Conservation (phyloP, 2,888 invertebrate species). For the Mythimna vitellina region DNA sequence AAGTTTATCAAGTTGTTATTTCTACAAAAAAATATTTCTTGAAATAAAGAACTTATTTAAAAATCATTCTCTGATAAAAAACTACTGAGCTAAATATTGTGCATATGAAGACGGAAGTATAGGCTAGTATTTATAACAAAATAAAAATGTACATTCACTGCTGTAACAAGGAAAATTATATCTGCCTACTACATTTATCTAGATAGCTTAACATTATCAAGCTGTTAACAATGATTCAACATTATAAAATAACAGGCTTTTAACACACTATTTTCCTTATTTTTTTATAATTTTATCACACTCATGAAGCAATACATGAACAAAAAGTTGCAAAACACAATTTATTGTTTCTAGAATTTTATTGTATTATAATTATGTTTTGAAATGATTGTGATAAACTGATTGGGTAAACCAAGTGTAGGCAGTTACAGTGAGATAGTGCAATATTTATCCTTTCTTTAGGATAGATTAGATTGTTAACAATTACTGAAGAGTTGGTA, state of each 20-base stretch:
- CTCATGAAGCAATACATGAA: slow-evolving; percentile 11
- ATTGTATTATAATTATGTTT: background rate
- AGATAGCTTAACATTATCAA: slow-evolving; percentile 20
- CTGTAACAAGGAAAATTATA: slow-evolving; percentile 9
- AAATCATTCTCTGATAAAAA: too few relatives aligned
- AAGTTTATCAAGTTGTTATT: too few relatives aligned
- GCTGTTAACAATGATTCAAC: slow-evolving; percentile 19
- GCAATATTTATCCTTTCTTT: background rate
- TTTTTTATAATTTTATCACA: slow-evolving; percentile 19
- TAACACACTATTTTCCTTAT: slow-evolving; percentile 24
- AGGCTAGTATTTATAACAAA: background rate
- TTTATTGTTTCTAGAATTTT: background rate
- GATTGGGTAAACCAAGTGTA: background rate
- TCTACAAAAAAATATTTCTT: too few relatives aligned
- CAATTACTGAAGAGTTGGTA: background rate
- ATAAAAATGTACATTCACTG: background rate
- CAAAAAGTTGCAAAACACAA: slow-evolving; percentile 9
- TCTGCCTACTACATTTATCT: slow-evolving; percentile 10
- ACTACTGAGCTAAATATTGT: too few relatives aligned
- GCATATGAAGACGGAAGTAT: too few relatives aligned
- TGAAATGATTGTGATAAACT: slow-evolving; percentile 1
- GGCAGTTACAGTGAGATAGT: background rate
- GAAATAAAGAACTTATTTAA: too few relatives aligned
- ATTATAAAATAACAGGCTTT: slow-evolving; percentile 10
- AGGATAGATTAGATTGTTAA: background rate